Evolutionary conservation across 2,888 invertebrate genomes (phyloP).

Genomic region (Euspilapteryx auroguttella): DNA sequence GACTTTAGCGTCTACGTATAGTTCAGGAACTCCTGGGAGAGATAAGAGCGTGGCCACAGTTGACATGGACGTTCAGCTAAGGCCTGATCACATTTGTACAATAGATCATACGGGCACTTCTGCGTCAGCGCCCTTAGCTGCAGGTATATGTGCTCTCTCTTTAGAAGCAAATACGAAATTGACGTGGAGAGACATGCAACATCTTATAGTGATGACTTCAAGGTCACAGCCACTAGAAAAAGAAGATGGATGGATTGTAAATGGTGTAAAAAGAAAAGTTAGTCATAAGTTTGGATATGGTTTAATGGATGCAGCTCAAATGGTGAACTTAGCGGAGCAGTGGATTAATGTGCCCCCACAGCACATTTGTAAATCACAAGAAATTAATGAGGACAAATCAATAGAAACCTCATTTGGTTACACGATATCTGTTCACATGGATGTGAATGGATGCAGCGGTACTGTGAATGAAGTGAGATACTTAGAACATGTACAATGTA

Average conservation of each 20-base stretch:
- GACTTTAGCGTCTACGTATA: constrained; percentile 97
- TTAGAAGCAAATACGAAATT: constrained; percentile 90
- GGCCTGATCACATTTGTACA: constrained; percentile 87
- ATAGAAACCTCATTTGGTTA: constrained; percentile 78
- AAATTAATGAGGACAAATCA: constrained; percentile 80
- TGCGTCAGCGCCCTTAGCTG: constrained; percentile 92
- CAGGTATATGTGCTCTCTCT: constrained; percentile 91
- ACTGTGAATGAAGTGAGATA: constrained; percentile 86
- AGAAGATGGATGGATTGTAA: constrained; percentile 91
- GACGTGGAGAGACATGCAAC: constrained; percentile 98
- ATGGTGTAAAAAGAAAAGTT: constrained; percentile 91
- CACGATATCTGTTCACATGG: constrained; percentile 80
- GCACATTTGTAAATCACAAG: constrained; percentile 92
- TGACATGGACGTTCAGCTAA: constrained; percentile 84
- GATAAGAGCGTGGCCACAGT: constrained; percentile 91
- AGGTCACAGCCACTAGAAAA: constrained; percentile 85
- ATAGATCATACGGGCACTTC: constrained; percentile 92
- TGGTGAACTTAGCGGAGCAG: constrained; percentile 89
- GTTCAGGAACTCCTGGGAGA: constrained; percentile 90
- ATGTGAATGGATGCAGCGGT: constrained; percentile 87
- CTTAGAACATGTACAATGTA: constrained; percentile 97
- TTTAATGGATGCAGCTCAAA: constrained; percentile 94
- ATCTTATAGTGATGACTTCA: constrained; percentile 89
- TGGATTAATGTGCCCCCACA: constrained; percentile 95
- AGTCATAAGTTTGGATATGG: constrained; percentile 98